Conservation (phyloP, 2,113 vertebrate species). For the Erythrolamprus reginae region DNA sequence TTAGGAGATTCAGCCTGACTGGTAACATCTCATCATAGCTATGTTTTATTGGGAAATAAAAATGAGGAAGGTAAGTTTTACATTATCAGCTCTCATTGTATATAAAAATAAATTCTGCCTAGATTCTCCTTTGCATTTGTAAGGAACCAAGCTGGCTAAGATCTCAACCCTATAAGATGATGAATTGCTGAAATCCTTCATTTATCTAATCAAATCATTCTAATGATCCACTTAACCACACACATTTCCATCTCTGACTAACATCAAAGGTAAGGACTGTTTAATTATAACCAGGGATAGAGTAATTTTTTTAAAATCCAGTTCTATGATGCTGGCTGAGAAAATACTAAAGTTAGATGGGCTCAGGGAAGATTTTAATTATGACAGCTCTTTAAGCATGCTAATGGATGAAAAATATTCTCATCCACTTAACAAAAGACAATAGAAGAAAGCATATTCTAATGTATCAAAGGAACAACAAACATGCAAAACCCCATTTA, state of each 20-base stretch:
- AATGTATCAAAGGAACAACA: slow-evolving; percentile 64
- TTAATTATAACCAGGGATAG: slow-evolving; percentile 46
- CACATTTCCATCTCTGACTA: slow-evolving; percentile 34
- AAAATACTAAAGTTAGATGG: slow-evolving; percentile 30
- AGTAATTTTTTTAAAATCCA: slow-evolving; percentile 10
- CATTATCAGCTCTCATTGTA: background rate
- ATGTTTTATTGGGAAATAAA: background rate
- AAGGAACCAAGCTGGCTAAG: background rate
- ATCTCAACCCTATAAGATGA: slow-evolving; percentile 22
- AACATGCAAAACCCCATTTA: slow-evolving; percentile 41
- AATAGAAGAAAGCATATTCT: slow-evolving; percentile 51
- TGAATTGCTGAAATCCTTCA: slow-evolving; percentile 12
- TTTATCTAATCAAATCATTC: slow-evolving; percentile 39
- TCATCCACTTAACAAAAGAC: slow-evolving; percentile 37
- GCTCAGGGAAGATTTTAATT: slow-evolving; percentile 32
- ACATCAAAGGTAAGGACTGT: slow-evolving; percentile 42
- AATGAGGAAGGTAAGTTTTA: background rate
- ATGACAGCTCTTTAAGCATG: slow-evolving; percentile 16
- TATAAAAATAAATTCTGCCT: background rate
- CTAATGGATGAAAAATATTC: slow-evolving; percentile 4
- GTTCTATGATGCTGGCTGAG: slow-evolving; percentile 13
- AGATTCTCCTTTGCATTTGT: background rate
- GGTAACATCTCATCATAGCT: background rate
- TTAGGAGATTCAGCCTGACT: background rate
- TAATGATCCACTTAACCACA: slow-evolving; percentile 55